A percentile compares a stretch with the other conserved stretches of the same genome.
Evolutionary conservation across 1,140 invertebrate species (phyloP).

Genomic region (Drosophila novamexicana): DNA sequence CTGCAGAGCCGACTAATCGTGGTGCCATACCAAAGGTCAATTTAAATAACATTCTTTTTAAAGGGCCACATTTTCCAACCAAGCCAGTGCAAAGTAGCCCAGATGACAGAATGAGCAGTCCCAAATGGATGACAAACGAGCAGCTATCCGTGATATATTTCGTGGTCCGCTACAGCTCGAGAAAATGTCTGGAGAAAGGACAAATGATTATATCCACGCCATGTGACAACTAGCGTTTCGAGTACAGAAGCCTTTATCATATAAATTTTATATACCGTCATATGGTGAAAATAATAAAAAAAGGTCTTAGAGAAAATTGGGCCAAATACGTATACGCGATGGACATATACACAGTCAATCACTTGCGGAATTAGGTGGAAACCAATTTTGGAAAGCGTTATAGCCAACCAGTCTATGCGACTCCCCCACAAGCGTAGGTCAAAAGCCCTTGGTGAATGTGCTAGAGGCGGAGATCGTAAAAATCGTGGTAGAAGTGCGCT

Average conservation of each 20-base stretch:
- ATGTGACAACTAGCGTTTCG: not conserved
- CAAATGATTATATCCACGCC: conserved; percentile 3
- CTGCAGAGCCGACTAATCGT: too few relatives aligned
- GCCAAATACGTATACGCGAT: not conserved
- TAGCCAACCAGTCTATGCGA: not conserved
- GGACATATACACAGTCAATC: not conserved
- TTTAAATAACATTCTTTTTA: too few relatives aligned
- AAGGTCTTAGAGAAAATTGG: not conserved
- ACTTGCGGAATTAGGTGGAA: conserved; percentile 9
- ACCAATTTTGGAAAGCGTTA: not conserved
- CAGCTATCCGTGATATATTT: too few relatives aligned
- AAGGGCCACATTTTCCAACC: too few relatives aligned
- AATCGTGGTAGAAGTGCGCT: too few relatives aligned
- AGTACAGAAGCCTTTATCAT: not conserved
- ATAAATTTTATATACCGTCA: not conserved
- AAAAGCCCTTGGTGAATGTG: too few relatives aligned
- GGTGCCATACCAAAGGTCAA: too few relatives aligned
- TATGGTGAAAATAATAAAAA: conserved; percentile 8
- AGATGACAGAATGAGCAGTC: too few relatives aligned
- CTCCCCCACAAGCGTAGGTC: too few relatives aligned
- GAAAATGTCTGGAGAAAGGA: not conserved
- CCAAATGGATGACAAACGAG: too few relatives aligned
- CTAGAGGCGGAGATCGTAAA: too few relatives aligned
- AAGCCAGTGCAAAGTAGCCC: too few relatives aligned
- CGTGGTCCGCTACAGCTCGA: not conserved